These are phyloP conservation scores for Coturnix japonica DNA, from an alignment of 2,113 vertebrate genomes.

Conservation along the genomic window DNA sequence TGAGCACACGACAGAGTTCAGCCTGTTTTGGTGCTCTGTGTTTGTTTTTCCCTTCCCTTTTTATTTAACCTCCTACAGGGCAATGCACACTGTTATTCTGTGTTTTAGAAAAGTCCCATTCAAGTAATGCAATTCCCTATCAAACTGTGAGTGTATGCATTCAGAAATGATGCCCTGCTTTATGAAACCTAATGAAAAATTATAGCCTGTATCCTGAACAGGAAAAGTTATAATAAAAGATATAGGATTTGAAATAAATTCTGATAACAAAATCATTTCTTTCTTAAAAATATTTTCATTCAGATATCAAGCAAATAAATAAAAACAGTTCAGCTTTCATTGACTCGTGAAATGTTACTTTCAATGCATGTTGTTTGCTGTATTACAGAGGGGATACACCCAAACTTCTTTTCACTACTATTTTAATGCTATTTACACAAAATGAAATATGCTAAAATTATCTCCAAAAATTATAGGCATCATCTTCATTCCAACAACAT, in stretches of 20 bases:
- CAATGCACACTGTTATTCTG: background rate
- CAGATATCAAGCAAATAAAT: conserved; percentile 21
- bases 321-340: conserved; percentile 13
- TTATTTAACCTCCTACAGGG: conserved; percentile 48
- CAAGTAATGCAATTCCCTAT: background rate
- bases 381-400: background rate
- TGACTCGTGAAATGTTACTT: conserved; percentile 5
- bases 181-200: conserved; percentile 44
- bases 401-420: conserved; percentile 7
- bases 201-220: background rate
- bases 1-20: conserved; percentile 51
- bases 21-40: conserved; percentile 27
- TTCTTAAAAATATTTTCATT: conserved; percentile 31
- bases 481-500: conserved; percentile 69
- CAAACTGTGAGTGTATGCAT: background rate
- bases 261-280: conserved; percentile 50
- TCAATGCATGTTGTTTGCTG: background rate
- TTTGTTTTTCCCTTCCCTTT: conserved; percentile 32
- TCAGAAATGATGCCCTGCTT: conserved; percentile 4
- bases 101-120: background rate
- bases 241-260: conserved; percentile 59
- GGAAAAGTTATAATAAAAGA: conserved; percentile 26
- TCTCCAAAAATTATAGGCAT: conserved; percentile 65
- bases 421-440: conserved; percentile 47
- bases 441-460: conserved; percentile 59